phyloP scores from a whole-genome alignment of 2,113 vertebrate species.

The Clarias gariepinus region DNA sequence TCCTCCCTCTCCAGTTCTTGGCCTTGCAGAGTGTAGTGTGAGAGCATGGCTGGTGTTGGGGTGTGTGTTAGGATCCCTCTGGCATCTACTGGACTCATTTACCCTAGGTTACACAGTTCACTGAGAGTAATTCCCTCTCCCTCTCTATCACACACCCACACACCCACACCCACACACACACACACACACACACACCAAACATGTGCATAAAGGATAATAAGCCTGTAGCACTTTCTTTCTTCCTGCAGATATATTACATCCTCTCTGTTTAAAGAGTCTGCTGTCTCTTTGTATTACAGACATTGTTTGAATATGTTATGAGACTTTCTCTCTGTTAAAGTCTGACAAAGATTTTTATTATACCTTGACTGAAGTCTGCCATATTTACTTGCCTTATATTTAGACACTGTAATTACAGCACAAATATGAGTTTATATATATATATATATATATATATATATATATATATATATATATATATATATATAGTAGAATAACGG shows the following conservation, averaged over 20 bases:
- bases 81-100: slow-evolving; percentile 8
- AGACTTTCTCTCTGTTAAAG: neutral
- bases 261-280: neutral
- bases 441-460: no score
- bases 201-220: neutral
- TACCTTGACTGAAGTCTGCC: neutral
- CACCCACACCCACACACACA: slow-evolving; percentile 14
- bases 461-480: no score
- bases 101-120: slow-evolving; percentile 7
- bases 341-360: neutral
- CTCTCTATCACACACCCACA: neutral
- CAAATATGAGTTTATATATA: slow-evolving; percentile 6
- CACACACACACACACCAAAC: slow-evolving; percentile 11
- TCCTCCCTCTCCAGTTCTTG: no score
- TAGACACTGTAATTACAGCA: neutral
- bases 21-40: neutral
- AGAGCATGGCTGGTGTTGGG: neutral
- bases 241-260: neutral
- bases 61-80: slow-evolving; percentile 3
- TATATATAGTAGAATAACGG: neutral
- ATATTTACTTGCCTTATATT: neutral
- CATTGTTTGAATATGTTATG: slow-evolving; percentile 2
- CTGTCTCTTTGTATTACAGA: slow-evolving; percentile 13
- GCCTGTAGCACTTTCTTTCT: neutral
- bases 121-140: neutral